Percentiles rank a stretch among this genome's conserved stretches.
Conservation (phyloP, 2,888 invertebrate genomes). For the Timema podura region DNA sequence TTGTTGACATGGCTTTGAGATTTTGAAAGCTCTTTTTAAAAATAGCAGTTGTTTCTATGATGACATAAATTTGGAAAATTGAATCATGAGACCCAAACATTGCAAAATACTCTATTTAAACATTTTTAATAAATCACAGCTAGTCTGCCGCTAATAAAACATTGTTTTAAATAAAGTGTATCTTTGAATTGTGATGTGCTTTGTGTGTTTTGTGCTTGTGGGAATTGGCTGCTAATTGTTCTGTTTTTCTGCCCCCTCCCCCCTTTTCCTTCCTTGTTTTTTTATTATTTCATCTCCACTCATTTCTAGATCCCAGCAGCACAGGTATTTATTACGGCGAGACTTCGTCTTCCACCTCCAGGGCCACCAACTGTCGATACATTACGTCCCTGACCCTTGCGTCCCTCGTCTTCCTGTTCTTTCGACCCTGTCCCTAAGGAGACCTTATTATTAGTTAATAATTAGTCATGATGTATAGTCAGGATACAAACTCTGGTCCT, state of each 20-base stretch:
- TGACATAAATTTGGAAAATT: no score
- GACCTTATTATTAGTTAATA: neutral
- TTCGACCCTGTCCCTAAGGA: slow-evolving; percentile 12
- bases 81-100: no score
- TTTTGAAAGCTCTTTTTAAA: no score
- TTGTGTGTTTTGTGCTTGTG: neutral
- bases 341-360: slow-evolving; percentile 15
- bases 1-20: no score
- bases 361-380: neutral
- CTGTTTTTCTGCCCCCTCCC: neutral
- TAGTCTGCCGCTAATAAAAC: neutral
- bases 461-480: no score
- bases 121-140: no score
- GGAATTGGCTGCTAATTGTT: no score
- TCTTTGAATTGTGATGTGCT: neutral
- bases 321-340: slow-evolving; percentile 25
- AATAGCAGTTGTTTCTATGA: no score
- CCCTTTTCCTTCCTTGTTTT: neutral
- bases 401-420: slow-evolving; percentile 8
- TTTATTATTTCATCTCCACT: no score
- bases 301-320: slow-evolving; percentile 19
- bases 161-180: neutral
- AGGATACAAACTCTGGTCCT: no score
- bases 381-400: neutral
- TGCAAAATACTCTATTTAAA: no score